Evolutionary conservation across 2,797 vertebrate genomes (phyloP).

Genomic region (Intellagama lesueurii): DNA sequence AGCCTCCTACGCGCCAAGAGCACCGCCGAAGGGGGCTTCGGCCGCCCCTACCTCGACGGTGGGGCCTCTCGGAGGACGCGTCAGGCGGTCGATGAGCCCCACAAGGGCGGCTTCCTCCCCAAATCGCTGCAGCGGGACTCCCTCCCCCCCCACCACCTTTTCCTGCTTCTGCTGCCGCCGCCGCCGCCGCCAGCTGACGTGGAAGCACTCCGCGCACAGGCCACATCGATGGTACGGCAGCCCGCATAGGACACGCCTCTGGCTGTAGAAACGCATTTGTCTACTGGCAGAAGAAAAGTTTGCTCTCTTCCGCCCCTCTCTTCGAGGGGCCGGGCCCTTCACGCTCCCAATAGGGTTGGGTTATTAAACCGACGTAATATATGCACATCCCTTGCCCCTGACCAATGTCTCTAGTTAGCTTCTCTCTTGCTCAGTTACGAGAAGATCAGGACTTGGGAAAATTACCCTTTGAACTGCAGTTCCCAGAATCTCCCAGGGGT

Average conservation of each 20-base stretch:
- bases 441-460: no score
- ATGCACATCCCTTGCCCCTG: no score
- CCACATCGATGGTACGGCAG: slow-evolving; percentile 67
- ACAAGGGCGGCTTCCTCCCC: no score
- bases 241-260: slow-evolving; percentile 42
- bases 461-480: no score
- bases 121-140: no score
- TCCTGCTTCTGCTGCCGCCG: background rate
- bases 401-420: no score
- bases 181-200: slow-evolving; percentile 68
- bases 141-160: background rate
- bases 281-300: background rate
- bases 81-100: background rate
- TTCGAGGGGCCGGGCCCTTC: background rate
- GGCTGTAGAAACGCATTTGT: background rate
- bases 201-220: slow-evolving; percentile 45
- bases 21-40: background rate
- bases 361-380: no score
- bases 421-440: no score
- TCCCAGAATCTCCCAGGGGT: no score
- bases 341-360: no score
- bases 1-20: no score
- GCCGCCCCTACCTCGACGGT: background rate
- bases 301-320: background rate
- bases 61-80: background rate